These are phyloP conservation scores for Drosophila kohkoa DNA, from an alignment of 1,140 invertebrate species.

Conservation along the genomic window DNA sequence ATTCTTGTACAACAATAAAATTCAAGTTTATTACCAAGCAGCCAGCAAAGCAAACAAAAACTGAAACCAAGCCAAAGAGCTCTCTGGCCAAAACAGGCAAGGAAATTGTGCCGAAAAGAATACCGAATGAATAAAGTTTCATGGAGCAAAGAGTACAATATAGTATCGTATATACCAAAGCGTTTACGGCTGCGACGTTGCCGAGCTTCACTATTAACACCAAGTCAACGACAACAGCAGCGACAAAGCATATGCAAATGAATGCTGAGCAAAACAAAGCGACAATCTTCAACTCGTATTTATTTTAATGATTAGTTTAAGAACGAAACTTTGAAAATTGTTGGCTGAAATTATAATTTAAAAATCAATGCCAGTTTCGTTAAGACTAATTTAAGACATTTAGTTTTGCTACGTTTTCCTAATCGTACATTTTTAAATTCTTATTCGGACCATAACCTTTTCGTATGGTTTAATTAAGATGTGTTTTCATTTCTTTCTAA, in stretches of 20 bases:
- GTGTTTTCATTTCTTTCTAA: no score
- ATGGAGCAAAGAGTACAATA: constrained; percentile 26
- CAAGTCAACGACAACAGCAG: background rate
- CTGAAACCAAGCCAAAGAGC: constrained; percentile 37
- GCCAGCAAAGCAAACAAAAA: constrained; percentile 37
- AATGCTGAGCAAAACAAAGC: no score
- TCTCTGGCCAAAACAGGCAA: constrained; percentile 15
- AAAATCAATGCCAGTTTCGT: no score
- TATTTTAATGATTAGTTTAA: no score
- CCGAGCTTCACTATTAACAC: constrained; percentile 11
- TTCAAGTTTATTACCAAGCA: constrained; percentile 73
- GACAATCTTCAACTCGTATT: no score
- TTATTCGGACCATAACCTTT: no score
- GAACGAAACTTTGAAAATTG: no score
- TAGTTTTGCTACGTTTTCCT: no score
- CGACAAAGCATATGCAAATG: background rate
- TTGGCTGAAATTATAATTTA: no score
- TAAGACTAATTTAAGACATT: no score
- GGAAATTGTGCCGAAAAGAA: constrained; percentile 43
- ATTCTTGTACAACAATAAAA: constrained; percentile 82
- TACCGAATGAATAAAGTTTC: constrained; percentile 42
- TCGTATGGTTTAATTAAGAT: no score
- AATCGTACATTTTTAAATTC: no score
- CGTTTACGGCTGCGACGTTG: constrained; percentile 22
- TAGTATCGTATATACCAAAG: constrained; percentile 13